Evolutionary conservation across 1,140 invertebrate species (phyloP).

Genomic region (Trinorchestia longiramus): DNA sequence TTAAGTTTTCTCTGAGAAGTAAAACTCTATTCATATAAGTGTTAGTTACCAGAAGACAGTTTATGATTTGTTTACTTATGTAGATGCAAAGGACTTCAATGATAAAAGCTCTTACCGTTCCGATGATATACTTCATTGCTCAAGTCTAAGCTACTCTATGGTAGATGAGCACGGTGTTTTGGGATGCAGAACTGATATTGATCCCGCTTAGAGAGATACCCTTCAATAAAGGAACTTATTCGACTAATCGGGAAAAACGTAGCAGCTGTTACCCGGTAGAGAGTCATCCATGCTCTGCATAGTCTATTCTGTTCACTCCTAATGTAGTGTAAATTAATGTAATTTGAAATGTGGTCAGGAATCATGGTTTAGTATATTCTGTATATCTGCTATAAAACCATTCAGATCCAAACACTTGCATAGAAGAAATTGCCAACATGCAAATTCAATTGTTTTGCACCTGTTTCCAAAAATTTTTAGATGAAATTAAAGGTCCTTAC

Average conservation of each 20-base stretch:
- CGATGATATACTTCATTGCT: constrained; percentile 46
- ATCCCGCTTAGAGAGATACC: background rate
- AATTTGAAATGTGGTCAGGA: background rate
- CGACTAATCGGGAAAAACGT: background rate
- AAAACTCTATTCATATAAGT: constrained; percentile 50
- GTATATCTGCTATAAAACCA: background rate
- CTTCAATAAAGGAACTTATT: background rate
- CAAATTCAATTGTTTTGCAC: too few relatives aligned
- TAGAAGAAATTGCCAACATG: background rate
- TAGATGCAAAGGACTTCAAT: constrained; percentile 14
- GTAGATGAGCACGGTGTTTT: constrained; percentile 32
- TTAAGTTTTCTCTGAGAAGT: constrained; percentile 51
- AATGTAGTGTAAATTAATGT: background rate
- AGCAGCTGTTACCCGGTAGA: background rate
- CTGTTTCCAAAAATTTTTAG: too few relatives aligned
- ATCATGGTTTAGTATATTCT: background rate
- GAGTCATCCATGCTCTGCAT: background rate
- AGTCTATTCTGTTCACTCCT: background rate
- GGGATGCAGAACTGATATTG: background rate
- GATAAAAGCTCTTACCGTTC: constrained; percentile 44
- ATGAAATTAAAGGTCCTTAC: too few relatives aligned
- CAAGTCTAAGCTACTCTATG: constrained; percentile 40
- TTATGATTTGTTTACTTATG: constrained; percentile 15
- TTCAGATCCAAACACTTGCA: background rate
- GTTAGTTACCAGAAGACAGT: constrained; percentile 26